Conservation (phyloP, 2,113 vertebrate species). For the Atlantisia rogersi region DNA sequence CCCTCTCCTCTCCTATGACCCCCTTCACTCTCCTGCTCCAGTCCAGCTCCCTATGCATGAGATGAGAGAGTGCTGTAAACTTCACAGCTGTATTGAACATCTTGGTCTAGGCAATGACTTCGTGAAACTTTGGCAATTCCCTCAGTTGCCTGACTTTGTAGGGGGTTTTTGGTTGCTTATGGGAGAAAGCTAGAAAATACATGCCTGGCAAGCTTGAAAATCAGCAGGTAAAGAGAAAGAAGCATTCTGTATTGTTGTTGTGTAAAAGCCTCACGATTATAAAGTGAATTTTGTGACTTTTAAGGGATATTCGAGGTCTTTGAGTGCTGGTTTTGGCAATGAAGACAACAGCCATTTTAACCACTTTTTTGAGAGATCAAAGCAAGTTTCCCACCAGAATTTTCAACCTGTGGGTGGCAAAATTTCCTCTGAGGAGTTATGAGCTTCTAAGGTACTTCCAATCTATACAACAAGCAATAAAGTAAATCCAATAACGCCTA, state of each 20-base stretch:
- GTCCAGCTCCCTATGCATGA: not conserved
- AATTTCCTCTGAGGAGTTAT: not conserved
- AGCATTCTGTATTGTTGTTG: not conserved
- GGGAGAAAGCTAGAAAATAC: not conserved
- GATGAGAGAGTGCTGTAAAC: not conserved
- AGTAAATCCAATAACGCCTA: conserved; percentile 40
- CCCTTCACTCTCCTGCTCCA: not conserved
- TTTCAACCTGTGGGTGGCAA: conserved; percentile 1
- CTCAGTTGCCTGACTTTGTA: not conserved
- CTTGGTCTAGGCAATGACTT: not conserved
- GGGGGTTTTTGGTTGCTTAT: not conserved
- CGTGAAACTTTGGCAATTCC: not conserved
- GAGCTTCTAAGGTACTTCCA: not conserved
- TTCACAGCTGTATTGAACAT: not conserved
- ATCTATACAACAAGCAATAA: conserved; percentile 23
- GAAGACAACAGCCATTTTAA: not conserved
- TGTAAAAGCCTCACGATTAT: not conserved
- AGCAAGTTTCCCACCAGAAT: not conserved
- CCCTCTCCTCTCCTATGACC: not conserved
- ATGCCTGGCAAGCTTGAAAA: not conserved
- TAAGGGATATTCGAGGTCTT: not conserved
- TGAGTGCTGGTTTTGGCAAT: not conserved
- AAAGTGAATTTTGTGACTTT: not conserved
- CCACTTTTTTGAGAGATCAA: not conserved
- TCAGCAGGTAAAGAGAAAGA: not conserved